Conservation (phyloP, 2,113 vertebrate species). For the Poecile atricapillus region DNA sequence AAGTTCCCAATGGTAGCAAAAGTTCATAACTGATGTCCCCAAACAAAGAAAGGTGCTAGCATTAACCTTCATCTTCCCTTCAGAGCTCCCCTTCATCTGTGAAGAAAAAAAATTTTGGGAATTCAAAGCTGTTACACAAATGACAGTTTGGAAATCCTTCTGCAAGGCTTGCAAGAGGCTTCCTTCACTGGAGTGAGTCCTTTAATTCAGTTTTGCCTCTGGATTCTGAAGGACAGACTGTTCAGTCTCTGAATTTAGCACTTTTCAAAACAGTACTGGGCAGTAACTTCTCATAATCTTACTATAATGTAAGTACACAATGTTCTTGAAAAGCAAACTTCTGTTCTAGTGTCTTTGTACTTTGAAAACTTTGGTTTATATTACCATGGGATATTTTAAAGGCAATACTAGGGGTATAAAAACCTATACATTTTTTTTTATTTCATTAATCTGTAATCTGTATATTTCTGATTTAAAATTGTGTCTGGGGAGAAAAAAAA, state of each 20-base stretch:
- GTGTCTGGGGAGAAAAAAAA: background rate
- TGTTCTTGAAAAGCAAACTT: background rate
- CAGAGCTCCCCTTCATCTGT: background rate
- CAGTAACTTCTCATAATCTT: background rate
- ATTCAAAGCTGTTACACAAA: background rate
- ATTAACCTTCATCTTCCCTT: background rate
- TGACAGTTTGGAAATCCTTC: background rate
- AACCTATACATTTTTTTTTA: fast-evolving
- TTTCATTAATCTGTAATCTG: background rate
- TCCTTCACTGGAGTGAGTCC: background rate
- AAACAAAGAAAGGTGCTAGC: background rate
- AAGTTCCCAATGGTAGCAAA: background rate
- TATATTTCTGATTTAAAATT: background rate
- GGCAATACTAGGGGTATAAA: background rate
- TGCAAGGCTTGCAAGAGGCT: background rate
- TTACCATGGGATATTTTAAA: background rate
- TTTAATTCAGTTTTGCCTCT: background rate
- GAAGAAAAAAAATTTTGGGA: background rate
- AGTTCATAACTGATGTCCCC: background rate
- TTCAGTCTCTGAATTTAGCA: background rate
- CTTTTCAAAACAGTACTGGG: background rate
- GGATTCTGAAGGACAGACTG: background rate
- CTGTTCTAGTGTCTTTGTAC: background rate
- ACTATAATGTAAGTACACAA: background rate
- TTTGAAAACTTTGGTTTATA: background rate